These are phyloP conservation scores for Thelaira solivaga DNA, from an alignment of 2,888 invertebrate species.

Conservation along the genomic window DNA sequence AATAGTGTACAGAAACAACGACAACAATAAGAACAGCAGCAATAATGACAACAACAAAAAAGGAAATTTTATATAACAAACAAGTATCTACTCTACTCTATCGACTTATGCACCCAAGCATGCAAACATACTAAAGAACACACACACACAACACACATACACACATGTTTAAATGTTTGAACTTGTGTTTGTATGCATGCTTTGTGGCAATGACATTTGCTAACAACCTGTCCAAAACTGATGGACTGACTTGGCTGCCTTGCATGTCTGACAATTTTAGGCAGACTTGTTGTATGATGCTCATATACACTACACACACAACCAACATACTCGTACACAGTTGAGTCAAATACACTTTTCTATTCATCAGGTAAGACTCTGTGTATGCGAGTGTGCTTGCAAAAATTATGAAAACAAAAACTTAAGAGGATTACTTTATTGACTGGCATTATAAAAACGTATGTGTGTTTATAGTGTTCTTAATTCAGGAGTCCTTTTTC, in stretches of 20 bases:
- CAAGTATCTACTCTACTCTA: slow-evolving; percentile 22
- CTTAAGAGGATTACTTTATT: slow-evolving; percentile 62
- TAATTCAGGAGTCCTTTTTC: not conserved
- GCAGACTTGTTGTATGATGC: slow-evolving; percentile 19
- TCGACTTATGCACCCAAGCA: slow-evolving; percentile 27
- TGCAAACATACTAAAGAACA: not conserved
- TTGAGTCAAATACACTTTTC: not conserved
- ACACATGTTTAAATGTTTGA: not conserved
- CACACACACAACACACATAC: not conserved
- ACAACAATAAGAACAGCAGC: no score
- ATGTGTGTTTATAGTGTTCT: slow-evolving; percentile 1
- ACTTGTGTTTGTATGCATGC: not conserved
- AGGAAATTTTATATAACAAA: slow-evolving; percentile 19
- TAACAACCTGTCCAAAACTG: slow-evolving; percentile 60
- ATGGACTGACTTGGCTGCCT: no score
- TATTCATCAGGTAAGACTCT: slow-evolving; percentile 22
- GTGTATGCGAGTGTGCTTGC: slow-evolving; percentile 18
- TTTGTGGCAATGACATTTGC: slow-evolving; percentile 48
- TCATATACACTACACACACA: no score
- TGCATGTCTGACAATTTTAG: slow-evolving; percentile 39
- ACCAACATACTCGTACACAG: no score
- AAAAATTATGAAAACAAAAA: slow-evolving; percentile 62
- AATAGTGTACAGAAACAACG: not conserved
- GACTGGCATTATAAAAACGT: slow-evolving; percentile 53
- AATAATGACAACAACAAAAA: slow-evolving; percentile 1